phyloP scores from a whole-genome alignment of 2,797 vertebrate species.

The Acanthurus leucopareius region DNA sequence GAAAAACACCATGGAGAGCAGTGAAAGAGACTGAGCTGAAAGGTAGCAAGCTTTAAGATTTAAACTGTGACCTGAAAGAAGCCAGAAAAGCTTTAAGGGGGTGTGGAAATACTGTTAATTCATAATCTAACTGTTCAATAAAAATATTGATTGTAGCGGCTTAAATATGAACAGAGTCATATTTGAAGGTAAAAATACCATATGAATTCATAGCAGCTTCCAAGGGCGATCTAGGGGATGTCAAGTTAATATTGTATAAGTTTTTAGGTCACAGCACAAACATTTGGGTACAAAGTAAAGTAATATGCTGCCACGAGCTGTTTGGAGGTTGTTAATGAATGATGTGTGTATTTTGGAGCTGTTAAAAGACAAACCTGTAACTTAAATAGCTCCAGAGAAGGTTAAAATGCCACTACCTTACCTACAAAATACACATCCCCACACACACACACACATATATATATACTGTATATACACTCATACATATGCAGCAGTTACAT shows the following conservation, averaged over 20 bases:
- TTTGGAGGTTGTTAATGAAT: neutral
- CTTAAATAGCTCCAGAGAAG: neutral
- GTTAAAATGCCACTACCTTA: neutral
- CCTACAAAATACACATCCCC: slow-evolving; percentile 9
- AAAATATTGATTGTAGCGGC: neutral
- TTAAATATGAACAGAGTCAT: neutral
- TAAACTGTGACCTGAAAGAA: no score
- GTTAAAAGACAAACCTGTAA: neutral
- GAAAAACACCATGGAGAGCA: no score
- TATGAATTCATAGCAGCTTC: neutral
- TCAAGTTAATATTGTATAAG: neutral
- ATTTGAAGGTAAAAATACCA: neutral
- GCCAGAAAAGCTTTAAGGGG: no score
- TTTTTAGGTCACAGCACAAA: neutral
- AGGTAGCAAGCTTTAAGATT: no score
- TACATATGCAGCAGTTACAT: slow-evolving; percentile 31
- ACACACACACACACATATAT: no score
- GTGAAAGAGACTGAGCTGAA: no score
- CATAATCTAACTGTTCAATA: no score
- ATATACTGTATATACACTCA: slow-evolving; percentile 20
- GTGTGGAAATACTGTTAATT: no score
- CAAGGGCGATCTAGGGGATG: neutral
- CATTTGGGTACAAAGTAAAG: neutral
- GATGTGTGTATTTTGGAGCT: neutral
- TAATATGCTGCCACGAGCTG: neutral